Evolutionary conservation across 2,113 vertebrate species (phyloP).

Genomic region (Corythoichthys haematopterus): DNA sequence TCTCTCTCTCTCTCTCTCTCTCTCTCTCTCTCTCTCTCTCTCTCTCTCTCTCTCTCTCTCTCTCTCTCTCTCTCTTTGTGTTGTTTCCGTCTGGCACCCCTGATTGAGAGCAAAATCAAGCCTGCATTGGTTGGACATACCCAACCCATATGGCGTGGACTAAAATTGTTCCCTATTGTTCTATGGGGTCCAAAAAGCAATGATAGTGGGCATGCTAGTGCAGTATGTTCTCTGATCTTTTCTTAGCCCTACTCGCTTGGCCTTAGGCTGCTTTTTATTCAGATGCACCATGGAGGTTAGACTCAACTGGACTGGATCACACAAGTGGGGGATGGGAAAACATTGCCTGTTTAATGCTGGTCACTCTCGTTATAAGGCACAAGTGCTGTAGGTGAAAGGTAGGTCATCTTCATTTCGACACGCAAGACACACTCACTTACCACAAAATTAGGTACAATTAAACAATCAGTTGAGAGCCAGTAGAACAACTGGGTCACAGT

Average conservation of each 20-base stretch:
- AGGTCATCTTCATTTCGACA: conserved; percentile 30
- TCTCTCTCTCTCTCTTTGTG: too few species aligned
- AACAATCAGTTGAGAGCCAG: too few species aligned
- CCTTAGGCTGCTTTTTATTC: conserved; percentile 34
- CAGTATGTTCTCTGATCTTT: conserved; percentile 48
- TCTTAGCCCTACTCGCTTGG: conserved; percentile 24
- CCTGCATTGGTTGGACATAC: background rate
- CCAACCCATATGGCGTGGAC: background rate
- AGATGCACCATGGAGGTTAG: conserved; percentile 45
- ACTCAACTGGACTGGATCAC: conserved; percentile 31
- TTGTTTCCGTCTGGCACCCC: too few species aligned
- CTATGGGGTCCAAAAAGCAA: conserved; percentile 1
- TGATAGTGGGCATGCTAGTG: conserved; percentile 9
- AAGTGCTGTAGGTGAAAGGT: conserved; percentile 35
- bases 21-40: too few species aligned
- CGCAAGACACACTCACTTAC: conserved; percentile 19
- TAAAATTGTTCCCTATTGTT: background rate
- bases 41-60: too few species aligned
- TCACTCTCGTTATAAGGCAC: conserved; percentile 30
- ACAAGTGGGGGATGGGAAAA: conserved; percentile 11
- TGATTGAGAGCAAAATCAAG: too few species aligned
- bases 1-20: too few species aligned
- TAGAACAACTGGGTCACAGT: too few species aligned
- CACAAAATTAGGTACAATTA: conserved; percentile 20
- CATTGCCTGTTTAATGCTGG: conserved; percentile 22